Base-by-base conservation (phyloP, 2,888 invertebrate species). In the Biston betularia region DNA sequence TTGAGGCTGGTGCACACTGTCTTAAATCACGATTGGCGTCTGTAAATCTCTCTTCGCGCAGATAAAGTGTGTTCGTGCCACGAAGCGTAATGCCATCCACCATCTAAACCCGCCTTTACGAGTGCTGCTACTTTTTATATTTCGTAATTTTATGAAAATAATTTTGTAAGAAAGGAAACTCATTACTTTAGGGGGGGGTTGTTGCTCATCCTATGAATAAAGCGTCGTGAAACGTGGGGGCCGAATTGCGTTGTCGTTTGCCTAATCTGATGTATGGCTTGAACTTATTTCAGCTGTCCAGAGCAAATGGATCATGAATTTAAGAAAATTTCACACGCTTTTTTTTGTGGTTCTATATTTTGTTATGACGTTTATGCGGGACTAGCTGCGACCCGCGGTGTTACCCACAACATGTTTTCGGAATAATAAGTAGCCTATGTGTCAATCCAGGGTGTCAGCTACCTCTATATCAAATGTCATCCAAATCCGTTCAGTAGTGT, bases 41-140 rank as follows among this genome's bases (percentile, higher is more conserved):
- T 75, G 82, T 87, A 86, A 86, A 87, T 71, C 69, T 85, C 83
- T 79, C 65, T 78, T 72, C 72, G 73, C 75, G 62, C 76, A 85
- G 83, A 84, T 88, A 86, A 83, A 85, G 78, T 76, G 79, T 71
- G 74, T 65, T 85, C 87, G 87, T 87, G 87, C 79, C 79, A 62
- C 68, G 87, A 80, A 84, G 72, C 73, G 79, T 79, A 83, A 86
- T 73, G 69, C 72, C 40, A 34, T 52, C 52, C 35, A 52, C 60
- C 49, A 55, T 54, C 54, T 59, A 12, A 46, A 44, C 54, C 52
- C 40, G 38, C 24, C 56, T 61, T 65, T 65, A 65, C 56, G 65
- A 56, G 50, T 46, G 12, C 65, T 65, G 34, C n/a, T 45, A 14
- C 50, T 65, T 65, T 64, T 64, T 65, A 65, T 65, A 56, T 61